phyloP scores from a whole-genome alignment of 2,113 vertebrate genomes.

The Carassius carassius region DNA sequence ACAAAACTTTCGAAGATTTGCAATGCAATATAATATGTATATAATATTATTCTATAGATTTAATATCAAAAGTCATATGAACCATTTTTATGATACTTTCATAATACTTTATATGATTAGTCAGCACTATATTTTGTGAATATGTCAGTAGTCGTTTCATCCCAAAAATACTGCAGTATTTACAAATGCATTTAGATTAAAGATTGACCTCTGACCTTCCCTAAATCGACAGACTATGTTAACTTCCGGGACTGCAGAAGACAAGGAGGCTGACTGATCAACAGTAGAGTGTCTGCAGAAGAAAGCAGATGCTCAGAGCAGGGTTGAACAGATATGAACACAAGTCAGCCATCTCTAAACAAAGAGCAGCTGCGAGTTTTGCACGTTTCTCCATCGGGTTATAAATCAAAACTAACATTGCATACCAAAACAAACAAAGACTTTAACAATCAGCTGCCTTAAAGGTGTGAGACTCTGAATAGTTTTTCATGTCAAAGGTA shows the following conservation, averaged over 20 bases:
- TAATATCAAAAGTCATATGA: neutral
- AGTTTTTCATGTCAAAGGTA: neutral
- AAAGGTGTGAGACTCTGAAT: neutral
- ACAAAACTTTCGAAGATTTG: neutral
- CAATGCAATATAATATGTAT: neutral
- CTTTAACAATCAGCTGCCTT: neutral
- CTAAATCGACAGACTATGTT: slow-evolving; percentile 58
- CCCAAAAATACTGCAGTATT: slow-evolving; percentile 47
- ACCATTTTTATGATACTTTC: no score
- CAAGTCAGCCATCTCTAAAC: slow-evolving; percentile 62
- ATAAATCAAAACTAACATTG: slow-evolving; percentile 64
- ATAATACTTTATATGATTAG: neutral
- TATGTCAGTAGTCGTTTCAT: neutral
- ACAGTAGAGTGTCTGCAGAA: slow-evolving; percentile 48
- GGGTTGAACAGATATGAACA: slow-evolving; percentile 58
- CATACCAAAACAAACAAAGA: slow-evolving; percentile 47
- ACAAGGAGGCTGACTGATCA: slow-evolving; percentile 61
- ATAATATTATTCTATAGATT: neutral
- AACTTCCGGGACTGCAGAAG: slow-evolving; percentile 61
- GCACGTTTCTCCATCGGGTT: slow-evolving; percentile 48
- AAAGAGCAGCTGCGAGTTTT: slow-evolving; percentile 47
- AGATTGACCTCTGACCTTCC: slow-evolving; percentile 61
- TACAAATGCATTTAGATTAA: slow-evolving; percentile 55
- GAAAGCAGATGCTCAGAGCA: slow-evolving; percentile 48
- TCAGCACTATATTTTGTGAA: neutral